Conservation (phyloP, 2,888 invertebrate genomes). For the Archips xylosteana region DNA sequence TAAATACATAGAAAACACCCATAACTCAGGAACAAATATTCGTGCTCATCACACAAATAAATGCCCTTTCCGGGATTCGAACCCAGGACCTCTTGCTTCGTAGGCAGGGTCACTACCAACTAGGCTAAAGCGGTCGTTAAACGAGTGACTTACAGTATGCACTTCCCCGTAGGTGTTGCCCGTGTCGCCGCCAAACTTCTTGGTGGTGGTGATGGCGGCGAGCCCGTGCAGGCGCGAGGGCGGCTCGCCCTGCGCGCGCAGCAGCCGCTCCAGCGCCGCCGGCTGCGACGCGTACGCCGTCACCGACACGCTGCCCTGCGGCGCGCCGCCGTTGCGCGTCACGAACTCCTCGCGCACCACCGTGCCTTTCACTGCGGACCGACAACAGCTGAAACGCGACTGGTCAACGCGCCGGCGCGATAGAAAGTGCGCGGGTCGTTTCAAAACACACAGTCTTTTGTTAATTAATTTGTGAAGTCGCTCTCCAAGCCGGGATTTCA, state of each 20-base stretch:
- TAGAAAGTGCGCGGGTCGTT: slow-evolving; percentile 14
- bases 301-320: slow-evolving; percentile 88
- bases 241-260: slow-evolving; percentile 68
- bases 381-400: slow-evolving; percentile 31
- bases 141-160: slow-evolving; percentile 63
- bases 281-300: slow-evolving; percentile 90
- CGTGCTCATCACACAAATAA: too few relatives aligned
- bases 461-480: background rate
- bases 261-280: slow-evolving; percentile 78
- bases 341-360: slow-evolving; percentile 89
- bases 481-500: background rate
- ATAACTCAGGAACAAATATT: too few relatives aligned
- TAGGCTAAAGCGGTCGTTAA: too few relatives aligned
- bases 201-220: slow-evolving; percentile 80
- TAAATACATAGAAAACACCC: too few relatives aligned
- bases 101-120: too few relatives aligned
- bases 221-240: slow-evolving; percentile 77
- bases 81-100: too few relatives aligned
- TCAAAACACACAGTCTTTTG: slow-evolving; percentile 2
- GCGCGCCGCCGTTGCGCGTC: slow-evolving; percentile 89
- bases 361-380: slow-evolving; percentile 88
- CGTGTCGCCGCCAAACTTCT: slow-evolving; percentile 76
- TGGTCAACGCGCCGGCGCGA: background rate
- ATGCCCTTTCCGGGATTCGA: too few relatives aligned
- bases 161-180: slow-evolving; percentile 70